phyloP scores from a whole-genome alignment of 1,140 invertebrate species.

The Nasonia longicornis region DNA sequence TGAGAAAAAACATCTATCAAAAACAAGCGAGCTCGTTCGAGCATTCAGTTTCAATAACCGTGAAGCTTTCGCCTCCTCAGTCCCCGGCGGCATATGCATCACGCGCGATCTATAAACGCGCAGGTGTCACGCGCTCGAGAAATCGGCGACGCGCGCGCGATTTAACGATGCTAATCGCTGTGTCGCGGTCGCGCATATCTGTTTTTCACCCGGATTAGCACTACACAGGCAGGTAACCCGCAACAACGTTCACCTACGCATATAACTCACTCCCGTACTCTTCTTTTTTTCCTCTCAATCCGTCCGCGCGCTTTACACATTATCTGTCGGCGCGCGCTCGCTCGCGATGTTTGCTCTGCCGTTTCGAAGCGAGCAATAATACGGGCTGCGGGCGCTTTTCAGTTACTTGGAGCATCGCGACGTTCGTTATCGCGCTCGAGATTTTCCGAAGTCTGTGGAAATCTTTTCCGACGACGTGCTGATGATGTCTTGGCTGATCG shows the following conservation, averaged over 20 bases:
- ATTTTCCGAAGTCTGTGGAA: background rate
- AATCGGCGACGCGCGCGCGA: background rate
- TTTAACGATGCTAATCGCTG: slow-evolving; percentile 27
- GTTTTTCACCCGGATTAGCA: slow-evolving; percentile 1
- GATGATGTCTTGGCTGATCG: background rate
- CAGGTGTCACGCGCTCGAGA: background rate
- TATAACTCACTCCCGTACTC: no score
- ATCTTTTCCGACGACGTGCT: background rate
- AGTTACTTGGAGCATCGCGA: background rate
- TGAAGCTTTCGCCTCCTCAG: no score
- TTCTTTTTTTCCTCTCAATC: background rate
- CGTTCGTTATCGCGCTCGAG: background rate
- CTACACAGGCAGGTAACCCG: background rate
- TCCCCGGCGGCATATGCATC: no score
- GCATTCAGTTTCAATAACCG: no score
- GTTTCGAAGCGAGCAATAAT: background rate
- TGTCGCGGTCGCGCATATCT: background rate
- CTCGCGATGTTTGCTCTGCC: background rate
- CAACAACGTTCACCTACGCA: background rate
- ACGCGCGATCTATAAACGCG: no score
- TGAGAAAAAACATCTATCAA: no score
- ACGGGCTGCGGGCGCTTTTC: background rate
- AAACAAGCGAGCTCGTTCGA: no score
- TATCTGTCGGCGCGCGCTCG: background rate
- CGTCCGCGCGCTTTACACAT: background rate